Evolutionary conservation across 2,113 vertebrate genomes (phyloP).

Genomic region (Siphamia tubifer): DNA sequence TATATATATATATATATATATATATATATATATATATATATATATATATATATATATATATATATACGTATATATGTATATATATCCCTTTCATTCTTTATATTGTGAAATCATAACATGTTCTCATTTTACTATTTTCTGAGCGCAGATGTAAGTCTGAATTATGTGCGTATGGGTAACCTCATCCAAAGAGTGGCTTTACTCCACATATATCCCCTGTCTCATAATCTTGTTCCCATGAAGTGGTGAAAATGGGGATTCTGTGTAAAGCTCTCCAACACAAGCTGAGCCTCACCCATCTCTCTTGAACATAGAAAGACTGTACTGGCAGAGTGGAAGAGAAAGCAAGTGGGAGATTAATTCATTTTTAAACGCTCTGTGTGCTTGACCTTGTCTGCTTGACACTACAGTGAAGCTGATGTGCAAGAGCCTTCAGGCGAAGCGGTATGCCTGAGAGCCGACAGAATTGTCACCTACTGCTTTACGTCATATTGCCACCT

Average conservation of each 20-base stretch:
- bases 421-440: constrained; percentile 44
- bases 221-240: constrained; percentile 33
- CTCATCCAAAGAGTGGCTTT: neutral
- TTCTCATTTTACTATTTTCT: neutral
- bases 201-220: constrained; percentile 3
- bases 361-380: constrained; percentile 68
- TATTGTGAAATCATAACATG: neutral
- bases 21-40: too few relatives aligned
- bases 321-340: neutral
- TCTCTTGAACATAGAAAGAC: constrained; percentile 15
- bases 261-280: constrained; percentile 37
- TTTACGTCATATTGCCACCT: constrained; percentile 75
- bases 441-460: constrained; percentile 4
- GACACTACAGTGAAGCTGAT: constrained; percentile 63
- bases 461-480: constrained; percentile 17
- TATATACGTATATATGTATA: too few relatives aligned
- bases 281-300: neutral
- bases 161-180: neutral
- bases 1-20: too few relatives aligned
- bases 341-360: constrained; percentile 57
- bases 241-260: constrained; percentile 56
- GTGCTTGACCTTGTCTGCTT: constrained; percentile 73
- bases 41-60: too few relatives aligned
- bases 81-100: too few relatives aligned
- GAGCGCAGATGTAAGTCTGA: constrained; percentile 18